A percentile compares a stretch with the other conserved stretches of the same genome.
Evolutionary conservation across 2,888 invertebrate genomes (phyloP).

Genomic region (Deilephila elpenor): DNA sequence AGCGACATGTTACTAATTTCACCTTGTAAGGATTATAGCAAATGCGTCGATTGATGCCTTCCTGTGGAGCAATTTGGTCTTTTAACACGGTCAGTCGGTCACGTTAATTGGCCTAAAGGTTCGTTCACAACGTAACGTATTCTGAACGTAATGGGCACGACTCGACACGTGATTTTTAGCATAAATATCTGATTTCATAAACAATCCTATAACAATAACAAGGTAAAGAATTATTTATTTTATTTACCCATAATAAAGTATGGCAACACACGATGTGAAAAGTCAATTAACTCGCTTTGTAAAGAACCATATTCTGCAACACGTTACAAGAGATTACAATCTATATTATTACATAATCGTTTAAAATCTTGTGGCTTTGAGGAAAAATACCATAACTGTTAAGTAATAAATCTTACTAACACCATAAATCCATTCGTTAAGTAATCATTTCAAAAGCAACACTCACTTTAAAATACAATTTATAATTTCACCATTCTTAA

Average conservation of each 20-base stretch:
- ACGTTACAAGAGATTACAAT: neutral
- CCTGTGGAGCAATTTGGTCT: constrained; percentile 7
- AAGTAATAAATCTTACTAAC: no score
- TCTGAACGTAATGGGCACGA: neutral
- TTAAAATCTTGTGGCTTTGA: neutral
- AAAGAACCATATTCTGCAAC: neutral
- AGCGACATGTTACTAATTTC: neutral
- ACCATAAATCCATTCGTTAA: neutral
- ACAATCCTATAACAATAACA: no score
- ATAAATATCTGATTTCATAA: no score
- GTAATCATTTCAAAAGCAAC: neutral
- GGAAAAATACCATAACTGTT: neutral
- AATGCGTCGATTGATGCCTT: neutral
- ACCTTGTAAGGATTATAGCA: neutral
- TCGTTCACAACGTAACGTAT: neutral
- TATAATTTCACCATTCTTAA: constrained; percentile 5
- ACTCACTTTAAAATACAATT: neutral
- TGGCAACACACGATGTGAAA: neutral
- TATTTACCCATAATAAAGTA: neutral
- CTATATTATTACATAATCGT: neutral
- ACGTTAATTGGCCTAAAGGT: neutral
- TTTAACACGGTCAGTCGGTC: neutral
- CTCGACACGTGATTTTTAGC: no score
- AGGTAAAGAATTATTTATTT: no score
- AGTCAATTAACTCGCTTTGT: neutral